A percentile compares a stretch with the other conserved stretches of the same genome.
Conservation (phyloP, 2,888 invertebrate genomes). For the Bembecia ichneumoniformis region DNA sequence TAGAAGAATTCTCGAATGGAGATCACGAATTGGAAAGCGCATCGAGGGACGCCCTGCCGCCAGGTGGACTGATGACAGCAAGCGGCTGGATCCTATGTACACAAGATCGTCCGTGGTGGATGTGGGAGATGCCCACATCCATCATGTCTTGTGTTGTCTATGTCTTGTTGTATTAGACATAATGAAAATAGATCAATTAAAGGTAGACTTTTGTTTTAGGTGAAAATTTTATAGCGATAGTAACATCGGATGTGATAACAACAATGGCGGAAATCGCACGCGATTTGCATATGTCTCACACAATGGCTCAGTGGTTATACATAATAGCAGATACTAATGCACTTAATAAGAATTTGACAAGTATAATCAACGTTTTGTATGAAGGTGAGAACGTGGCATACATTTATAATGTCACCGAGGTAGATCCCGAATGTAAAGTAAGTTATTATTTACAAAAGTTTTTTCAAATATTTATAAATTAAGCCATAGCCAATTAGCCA, state of each 20-base stretch:
- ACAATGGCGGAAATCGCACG: conserved; percentile 80
- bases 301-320: conserved; percentile 87
- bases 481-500: too few relatives aligned
- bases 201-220: conserved; percentile 28
- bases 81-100: too few relatives aligned
- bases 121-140: too few relatives aligned
- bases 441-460: not conserved
- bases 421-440: conserved; percentile 69
- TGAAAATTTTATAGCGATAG: conserved; percentile 75
- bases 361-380: conserved; percentile 70
- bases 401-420: conserved; percentile 77
- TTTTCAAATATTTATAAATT: too few relatives aligned
- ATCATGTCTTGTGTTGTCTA: too few relatives aligned
- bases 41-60: too few relatives aligned
- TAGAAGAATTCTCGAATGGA: too few relatives aligned
- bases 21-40: too few relatives aligned
- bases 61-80: too few relatives aligned
- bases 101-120: too few relatives aligned
- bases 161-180: too few relatives aligned
- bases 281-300: conserved; percentile 76
- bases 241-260: conserved; percentile 73
- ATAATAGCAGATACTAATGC: conserved; percentile 75
- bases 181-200: too few relatives aligned
- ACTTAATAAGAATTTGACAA: conserved; percentile 62
- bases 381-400: conserved; percentile 89